These are phyloP conservation scores for Ethmia dodecea DNA, from an alignment of 2,888 invertebrate species.

Conservation along the genomic window DNA sequence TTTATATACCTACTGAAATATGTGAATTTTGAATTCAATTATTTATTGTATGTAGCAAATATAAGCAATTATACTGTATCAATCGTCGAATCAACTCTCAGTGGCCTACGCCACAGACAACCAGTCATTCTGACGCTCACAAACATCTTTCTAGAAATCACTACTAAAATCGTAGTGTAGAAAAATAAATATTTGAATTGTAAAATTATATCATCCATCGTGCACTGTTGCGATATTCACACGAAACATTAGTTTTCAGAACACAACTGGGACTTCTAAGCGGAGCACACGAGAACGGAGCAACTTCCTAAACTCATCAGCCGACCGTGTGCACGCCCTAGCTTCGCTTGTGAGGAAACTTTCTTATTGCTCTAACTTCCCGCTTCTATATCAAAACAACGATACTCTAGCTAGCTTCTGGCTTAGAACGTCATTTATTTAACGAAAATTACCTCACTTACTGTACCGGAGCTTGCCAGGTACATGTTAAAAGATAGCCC, in stretches of 20 bases:
- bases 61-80: no score
- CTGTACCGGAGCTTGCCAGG: slow-evolving; percentile 1
- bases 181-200: no score
- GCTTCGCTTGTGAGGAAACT: slow-evolving; percentile 51
- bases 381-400: slow-evolving; percentile 36
- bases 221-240: slow-evolving; percentile 13
- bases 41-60: no score
- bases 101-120: no score
- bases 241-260: slow-evolving; percentile 31
- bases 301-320: slow-evolving; percentile 71
- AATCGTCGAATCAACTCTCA: no score
- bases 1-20: no score
- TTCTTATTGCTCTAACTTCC: slow-evolving; percentile 52
- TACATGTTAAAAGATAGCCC: no score
- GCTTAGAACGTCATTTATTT: slow-evolving; percentile 11
- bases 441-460: slow-evolving; percentile 1
- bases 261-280: slow-evolving; percentile 36
- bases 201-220: no score
- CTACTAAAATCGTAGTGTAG: no score
- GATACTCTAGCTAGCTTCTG: slow-evolving; percentile 23
- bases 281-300: slow-evolving; percentile 29
- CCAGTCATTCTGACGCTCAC: no score
- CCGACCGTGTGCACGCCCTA: slow-evolving; percentile 47
- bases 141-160: no score
- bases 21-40: no score